Percentiles rank a stretch among this genome's conserved stretches.
Evolutionary conservation across 2,113 vertebrate genomes (phyloP).

Genomic region (Plotosus lineatus): DNA sequence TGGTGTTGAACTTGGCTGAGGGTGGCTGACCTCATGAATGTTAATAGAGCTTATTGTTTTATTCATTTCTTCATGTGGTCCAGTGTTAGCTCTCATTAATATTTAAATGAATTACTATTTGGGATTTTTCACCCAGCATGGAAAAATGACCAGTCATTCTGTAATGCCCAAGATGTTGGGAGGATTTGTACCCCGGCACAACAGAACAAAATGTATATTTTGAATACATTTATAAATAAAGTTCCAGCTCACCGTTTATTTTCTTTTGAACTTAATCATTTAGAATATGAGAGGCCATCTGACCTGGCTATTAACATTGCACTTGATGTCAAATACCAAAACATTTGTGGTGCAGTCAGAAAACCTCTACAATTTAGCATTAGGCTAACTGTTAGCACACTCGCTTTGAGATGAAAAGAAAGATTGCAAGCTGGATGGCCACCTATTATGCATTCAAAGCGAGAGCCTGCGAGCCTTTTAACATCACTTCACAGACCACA

Average conservation of each 20-base stretch:
- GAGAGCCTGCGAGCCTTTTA: background rate
- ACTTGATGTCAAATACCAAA: background rate
- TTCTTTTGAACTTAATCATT: background rate
- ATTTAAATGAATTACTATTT: background rate
- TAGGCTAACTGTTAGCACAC: background rate
- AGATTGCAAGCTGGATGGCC: background rate
- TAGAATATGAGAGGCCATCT: background rate
- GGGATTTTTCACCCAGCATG: background rate
- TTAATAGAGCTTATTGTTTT: background rate
- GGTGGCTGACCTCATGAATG: conserved; percentile 12
- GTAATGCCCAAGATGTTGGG: background rate
- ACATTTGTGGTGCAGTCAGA: background rate
- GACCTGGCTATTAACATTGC: background rate
- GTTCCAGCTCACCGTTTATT: background rate
- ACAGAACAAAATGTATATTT: background rate
- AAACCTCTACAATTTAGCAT: background rate
- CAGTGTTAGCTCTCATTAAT: background rate
- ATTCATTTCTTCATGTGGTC: background rate
- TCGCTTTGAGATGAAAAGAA: background rate
- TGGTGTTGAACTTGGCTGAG: background rate
- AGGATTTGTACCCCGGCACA: background rate
- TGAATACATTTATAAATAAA: background rate
- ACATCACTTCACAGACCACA: background rate
- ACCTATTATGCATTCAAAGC: background rate
- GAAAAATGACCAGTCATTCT: background rate